Conservation (phyloP, 2,888 invertebrate species). For the Caenorhabditis sp. region DNA sequence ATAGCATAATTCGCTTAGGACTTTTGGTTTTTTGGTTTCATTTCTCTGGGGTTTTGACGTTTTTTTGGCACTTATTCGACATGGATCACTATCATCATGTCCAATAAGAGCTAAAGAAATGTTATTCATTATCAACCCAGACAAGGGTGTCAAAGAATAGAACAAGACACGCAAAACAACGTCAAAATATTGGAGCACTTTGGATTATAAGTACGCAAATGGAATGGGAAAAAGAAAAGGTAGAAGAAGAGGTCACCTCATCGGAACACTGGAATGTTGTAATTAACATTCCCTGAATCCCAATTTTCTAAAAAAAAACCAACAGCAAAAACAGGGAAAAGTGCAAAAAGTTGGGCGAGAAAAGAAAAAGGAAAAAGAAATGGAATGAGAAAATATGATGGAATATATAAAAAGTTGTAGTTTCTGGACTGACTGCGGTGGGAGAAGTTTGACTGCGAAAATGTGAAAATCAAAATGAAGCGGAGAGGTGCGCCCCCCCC, state of each 20-base stretch:
- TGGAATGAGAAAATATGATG: slow-evolving; percentile 15
- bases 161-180: slow-evolving; percentile 19
- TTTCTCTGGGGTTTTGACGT: neutral
- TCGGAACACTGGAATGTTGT: neutral
- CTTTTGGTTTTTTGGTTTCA: slow-evolving; percentile 29
- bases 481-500: slow-evolving; percentile 24
- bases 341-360: slow-evolving; percentile 32
- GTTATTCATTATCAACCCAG: slow-evolving; percentile 52
- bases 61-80: neutral
- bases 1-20: slow-evolving; percentile 4
- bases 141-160: slow-evolving; percentile 25
- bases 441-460: neutral
- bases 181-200: slow-evolving; percentile 25
- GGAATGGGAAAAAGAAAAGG: slow-evolving; percentile 1
- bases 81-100: too few relatives aligned
- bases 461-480: slow-evolving; percentile 33
- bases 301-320: too few relatives aligned
- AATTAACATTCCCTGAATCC: too few relatives aligned
- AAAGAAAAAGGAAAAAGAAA: slow-evolving; percentile 17
- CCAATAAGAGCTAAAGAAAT: slow-evolving; percentile 21
- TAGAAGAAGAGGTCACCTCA: neutral
- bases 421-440: too few relatives aligned
- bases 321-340: too few relatives aligned
- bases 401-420: slow-evolving; percentile 50
- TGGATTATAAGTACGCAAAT: slow-evolving; percentile 30